Evolutionary conservation across 2,797 vertebrate species (phyloP).

Genomic region (Huso huso): DNA sequence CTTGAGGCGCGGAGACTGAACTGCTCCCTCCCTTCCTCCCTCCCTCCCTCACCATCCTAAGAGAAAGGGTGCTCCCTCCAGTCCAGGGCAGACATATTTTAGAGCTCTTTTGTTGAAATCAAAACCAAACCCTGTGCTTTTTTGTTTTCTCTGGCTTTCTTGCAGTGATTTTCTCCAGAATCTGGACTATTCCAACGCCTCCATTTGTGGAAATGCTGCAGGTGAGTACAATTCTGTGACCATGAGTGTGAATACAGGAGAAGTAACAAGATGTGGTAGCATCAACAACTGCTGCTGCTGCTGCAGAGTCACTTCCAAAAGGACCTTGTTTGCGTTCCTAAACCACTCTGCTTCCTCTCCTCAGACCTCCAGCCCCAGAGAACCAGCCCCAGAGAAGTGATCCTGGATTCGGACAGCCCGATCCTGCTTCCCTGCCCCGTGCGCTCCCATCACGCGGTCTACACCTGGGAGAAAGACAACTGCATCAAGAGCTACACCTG

Average conservation of each 20-base stretch:
- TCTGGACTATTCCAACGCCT: slow-evolving; percentile 61
- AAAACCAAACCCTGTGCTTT: not conserved
- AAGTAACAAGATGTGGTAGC: too few species aligned
- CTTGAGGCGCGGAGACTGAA: too few species aligned
- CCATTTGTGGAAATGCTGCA: slow-evolving; percentile 52
- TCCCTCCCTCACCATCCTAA: too few species aligned
- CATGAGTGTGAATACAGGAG: too few species aligned
- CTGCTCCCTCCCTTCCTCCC: too few species aligned
- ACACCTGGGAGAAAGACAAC: slow-evolving; percentile 72
- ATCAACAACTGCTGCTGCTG: too few species aligned
- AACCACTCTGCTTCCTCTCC: not conserved
- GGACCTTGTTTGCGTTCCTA: too few species aligned
- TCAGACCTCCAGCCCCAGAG: slow-evolving; percentile 52
- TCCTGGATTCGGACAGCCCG: slow-evolving; percentile 51
- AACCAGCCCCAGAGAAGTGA: slow-evolving; percentile 56
- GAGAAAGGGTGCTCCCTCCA: too few species aligned
- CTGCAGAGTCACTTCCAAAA: too few species aligned
- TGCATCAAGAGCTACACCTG: slow-evolving; percentile 61
- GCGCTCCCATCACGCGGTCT: slow-evolving; percentile 66
- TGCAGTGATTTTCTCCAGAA: slow-evolving; percentile 57
- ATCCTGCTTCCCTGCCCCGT: slow-evolving; percentile 68
- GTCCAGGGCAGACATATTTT: too few species aligned
- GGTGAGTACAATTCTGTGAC: slow-evolving; percentile 42
- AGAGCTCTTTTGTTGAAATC: too few species aligned
- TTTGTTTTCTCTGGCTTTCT: slow-evolving; percentile 24